phyloP scores from a whole-genome alignment of 2,797 vertebrate genomes.

The Gymnoscopelus microlampas region DNA sequence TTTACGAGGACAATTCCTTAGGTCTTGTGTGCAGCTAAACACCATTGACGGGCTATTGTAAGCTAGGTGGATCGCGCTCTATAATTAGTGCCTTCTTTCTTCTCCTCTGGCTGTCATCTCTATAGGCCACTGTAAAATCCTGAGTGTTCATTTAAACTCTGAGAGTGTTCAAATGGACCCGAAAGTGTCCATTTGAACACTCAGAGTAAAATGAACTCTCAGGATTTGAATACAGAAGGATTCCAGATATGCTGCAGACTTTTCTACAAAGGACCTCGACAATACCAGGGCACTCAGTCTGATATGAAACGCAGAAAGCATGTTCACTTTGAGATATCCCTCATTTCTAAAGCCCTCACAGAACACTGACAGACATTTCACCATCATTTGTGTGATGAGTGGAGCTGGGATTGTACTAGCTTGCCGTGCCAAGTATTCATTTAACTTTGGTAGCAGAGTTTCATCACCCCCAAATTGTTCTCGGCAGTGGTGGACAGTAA shows the following conservation, averaged over 20 bases:
- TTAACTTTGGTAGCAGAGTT: too few relatives aligned
- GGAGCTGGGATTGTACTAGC: background rate
- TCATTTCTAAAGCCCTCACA: constrained; percentile 8
- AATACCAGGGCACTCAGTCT: constrained; percentile 13
- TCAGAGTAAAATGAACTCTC: too few relatives aligned
- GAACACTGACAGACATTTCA: background rate
- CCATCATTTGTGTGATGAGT: constrained; percentile 20
- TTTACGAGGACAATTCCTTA: background rate
- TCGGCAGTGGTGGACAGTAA: too few relatives aligned
- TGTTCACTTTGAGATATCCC: constrained; percentile 2
- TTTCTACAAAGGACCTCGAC: constrained; percentile 24
- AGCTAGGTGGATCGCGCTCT: constrained; percentile 44
- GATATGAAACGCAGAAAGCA: constrained; percentile 31
- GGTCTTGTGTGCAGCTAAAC: constrained; percentile 24
- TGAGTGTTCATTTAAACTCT: too few relatives aligned
- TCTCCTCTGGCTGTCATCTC: constrained; percentile 41
- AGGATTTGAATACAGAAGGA: constrained; percentile 29
- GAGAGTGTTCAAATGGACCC: too few relatives aligned
- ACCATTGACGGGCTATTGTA: constrained; percentile 33
- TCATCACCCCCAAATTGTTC: too few relatives aligned
- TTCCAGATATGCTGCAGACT: constrained; percentile 47
- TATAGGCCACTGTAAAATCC: background rate
- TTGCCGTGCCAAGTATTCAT: constrained; percentile 11
- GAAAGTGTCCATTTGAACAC: too few relatives aligned
- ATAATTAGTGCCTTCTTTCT: constrained; percentile 64